These are phyloP conservation scores for Riptortus pedestris DNA, from an alignment of 1,140 invertebrate species.

Conservation along the genomic window DNA sequence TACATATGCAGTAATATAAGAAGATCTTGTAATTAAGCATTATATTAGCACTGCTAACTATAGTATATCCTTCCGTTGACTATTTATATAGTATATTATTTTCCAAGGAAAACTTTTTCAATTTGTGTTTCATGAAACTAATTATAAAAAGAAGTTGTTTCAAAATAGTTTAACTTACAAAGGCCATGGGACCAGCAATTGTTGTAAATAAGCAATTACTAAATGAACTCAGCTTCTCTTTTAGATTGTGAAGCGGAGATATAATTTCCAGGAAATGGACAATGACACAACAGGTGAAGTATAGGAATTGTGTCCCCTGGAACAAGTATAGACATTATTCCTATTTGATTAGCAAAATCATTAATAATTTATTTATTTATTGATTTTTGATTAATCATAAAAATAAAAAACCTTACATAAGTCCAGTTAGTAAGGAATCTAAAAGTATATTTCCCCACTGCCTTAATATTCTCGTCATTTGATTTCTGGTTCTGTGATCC, in stretches of 20 bases:
- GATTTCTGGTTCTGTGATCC: background rate
- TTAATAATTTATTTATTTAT: background rate
- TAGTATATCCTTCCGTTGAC: too few species aligned
- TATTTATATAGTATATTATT: too few species aligned
- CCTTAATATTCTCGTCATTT: slow-evolving; percentile 3
- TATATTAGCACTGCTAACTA: too few species aligned
- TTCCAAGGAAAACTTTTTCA: too few species aligned
- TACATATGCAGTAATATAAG: too few species aligned
- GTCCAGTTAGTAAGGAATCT: slow-evolving; percentile 30
- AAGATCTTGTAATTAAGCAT: too few species aligned
- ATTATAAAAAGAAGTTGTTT: too few species aligned
- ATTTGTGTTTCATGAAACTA: too few species aligned
- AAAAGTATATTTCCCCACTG: slow-evolving; percentile 11
- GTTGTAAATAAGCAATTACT: background rate
- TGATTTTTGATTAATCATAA: background rate
- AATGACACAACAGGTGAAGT: background rate
- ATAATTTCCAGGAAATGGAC: background rate
- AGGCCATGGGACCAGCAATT: background rate
- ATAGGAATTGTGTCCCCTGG: background rate
- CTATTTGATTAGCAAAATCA: background rate
- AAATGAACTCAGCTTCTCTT: background rate
- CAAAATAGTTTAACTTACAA: too few species aligned
- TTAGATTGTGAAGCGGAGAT: background rate
- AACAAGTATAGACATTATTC: background rate
- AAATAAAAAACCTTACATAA: slow-evolving; percentile 26